phyloP scores from a whole-genome alignment of 1,140 invertebrate genomes.

The Ptiloglossa arizonensis region DNA sequence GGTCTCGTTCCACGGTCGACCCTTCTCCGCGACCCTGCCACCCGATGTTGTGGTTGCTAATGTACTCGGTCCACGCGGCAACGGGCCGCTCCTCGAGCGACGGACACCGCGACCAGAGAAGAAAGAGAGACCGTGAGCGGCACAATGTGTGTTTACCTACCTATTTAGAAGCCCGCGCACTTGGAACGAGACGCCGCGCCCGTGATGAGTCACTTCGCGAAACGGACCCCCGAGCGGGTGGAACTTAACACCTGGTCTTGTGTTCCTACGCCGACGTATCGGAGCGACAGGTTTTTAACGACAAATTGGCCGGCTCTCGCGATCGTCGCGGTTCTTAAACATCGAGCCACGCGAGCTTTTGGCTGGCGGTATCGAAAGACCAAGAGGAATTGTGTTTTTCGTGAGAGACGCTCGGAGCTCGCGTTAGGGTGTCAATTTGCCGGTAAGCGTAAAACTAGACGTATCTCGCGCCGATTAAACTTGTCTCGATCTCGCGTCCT shows the following conservation, averaged over 20 bases:
- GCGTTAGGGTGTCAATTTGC: no score
- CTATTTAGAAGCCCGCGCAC: conserved; percentile 53
- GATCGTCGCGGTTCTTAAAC: no score
- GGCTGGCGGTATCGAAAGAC: no score
- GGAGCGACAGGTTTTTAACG: not conserved
- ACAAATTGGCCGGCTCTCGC: not conserved
- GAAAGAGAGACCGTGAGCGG: conserved; percentile 46
- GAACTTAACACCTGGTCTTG: conserved; percentile 4
- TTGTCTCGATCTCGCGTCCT: no score
- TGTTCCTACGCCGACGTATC: not conserved
- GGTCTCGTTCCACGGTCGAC: conserved; percentile 43
- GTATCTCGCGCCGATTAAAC: no score
- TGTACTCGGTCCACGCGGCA: conserved; percentile 57
- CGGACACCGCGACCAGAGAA: conserved; percentile 54
- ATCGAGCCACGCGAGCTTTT: no score
- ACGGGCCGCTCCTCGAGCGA: conserved; percentile 28
- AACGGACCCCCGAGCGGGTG: not conserved
- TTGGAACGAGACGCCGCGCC: not conserved
- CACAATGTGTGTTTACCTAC: conserved; percentile 58
- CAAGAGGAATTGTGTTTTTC: no score
- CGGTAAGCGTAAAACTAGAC: no score
- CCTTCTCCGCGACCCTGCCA: conserved; percentile 24
- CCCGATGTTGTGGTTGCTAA: conserved; percentile 66
- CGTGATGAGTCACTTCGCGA: conserved; percentile 21
- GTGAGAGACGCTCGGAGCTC: no score